Evolutionary conservation across 2,113 vertebrate species (phyloP), one percentile per base, ranked within the genome.

Genomic region (Monopterus albus): DNA sequence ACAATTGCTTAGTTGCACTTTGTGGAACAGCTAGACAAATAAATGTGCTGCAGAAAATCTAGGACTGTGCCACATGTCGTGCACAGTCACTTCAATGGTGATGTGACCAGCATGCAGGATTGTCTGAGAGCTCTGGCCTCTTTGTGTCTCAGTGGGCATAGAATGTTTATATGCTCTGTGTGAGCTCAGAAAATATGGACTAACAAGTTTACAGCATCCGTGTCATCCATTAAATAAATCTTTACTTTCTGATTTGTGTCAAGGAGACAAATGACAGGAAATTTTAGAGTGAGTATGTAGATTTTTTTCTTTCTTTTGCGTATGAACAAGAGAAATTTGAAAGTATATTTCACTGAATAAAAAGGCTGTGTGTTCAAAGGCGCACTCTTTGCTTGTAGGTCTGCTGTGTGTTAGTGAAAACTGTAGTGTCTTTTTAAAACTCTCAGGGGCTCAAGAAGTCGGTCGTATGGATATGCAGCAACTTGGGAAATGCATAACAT

Each of bases 161-260:
- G 15, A 40, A 65, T 40, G 52, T 68, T 68, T 53, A 73, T 69
- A 7, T 18, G 91, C 95, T 93, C 95, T 91, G 94, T 95, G 91
- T 81, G 84, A 75, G 74, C 77, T 83, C 53, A 33, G 78, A 69
- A 87, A 82, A 89, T 65, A 68, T 51, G 85, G 91, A 92, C 93
- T 98, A 98, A 99, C 95, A 93, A 94, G 93, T 96, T 98, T 97
- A 98, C 89, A 94, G 94, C 93, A 92, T 87, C 92, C 80, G 87
- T 92, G 94, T 95, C 96, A 95, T 97, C 96, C 95, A 94, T 96
- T 96, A 96, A 57, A 71, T 93, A 93, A 94, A 94, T 95, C 93
- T 94, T 94, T 93, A 94, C 93, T 95, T 95, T 96, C 94, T 96
- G 95, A 98, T 99, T 97, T 97, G 93, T 96, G 97, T 98, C 96